These are phyloP conservation scores for Eristalis pertinax DNA, from an alignment of 2,888 invertebrate genomes.

Conservation along the genomic window DNA sequence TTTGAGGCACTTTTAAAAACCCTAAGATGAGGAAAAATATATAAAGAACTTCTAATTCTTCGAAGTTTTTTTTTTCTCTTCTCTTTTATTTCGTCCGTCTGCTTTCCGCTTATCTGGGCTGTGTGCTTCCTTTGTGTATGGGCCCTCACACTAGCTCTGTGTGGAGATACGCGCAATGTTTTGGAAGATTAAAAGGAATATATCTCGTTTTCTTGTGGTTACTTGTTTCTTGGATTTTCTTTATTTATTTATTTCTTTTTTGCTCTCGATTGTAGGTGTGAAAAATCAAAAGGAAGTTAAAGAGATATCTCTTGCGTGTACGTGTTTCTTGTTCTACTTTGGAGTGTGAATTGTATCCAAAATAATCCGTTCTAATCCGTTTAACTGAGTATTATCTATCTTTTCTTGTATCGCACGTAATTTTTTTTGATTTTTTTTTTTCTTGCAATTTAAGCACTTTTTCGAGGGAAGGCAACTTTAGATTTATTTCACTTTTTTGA, in stretches of 20 bases:
- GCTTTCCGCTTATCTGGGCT: conserved; percentile 13
- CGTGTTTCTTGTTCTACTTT: background rate
- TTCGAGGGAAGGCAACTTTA: background rate
- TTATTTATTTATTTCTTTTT: conserved; percentile 10
- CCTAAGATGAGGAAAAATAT: conserved; percentile 55
- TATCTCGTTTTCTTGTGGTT: conserved; percentile 7
- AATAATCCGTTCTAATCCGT: conserved; percentile 45
- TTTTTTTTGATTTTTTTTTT: conserved; percentile 3
- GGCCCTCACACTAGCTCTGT: background rate
- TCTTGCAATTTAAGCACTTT: background rate
- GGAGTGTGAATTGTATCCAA: conserved; percentile 16
- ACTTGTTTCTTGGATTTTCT: background rate
- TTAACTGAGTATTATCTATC: conserved; percentile 23
- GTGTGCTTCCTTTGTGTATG: conserved; percentile 5
- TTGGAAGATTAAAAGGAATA: conserved; percentile 27
- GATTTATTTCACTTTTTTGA: conserved; percentile 65
- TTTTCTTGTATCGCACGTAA: conserved; percentile 5
- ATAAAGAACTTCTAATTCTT: background rate
- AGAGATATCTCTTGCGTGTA: background rate
- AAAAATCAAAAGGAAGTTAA: conserved; percentile 17
- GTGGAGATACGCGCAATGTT: background rate
- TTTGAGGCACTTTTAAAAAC: conserved; percentile 76
- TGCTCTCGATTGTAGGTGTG: background rate
- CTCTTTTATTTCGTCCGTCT: too few relatives aligned
- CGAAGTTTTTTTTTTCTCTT: conserved; percentile 5